Base-by-base conservation (phyloP, 2,888 invertebrate genomes). In the Cyaniris semiargus region DNA sequence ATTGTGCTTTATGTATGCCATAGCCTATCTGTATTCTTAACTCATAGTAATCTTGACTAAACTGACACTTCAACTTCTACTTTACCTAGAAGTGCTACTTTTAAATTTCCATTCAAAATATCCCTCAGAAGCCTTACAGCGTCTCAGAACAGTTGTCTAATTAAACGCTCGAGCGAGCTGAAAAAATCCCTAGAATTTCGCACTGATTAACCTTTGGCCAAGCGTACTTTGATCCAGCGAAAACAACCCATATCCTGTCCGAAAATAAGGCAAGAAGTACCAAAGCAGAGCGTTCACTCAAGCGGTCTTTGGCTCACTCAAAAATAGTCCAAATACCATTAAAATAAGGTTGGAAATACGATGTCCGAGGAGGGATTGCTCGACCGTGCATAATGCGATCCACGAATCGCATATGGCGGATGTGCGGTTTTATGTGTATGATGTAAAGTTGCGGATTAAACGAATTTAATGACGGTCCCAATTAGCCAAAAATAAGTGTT, bases 401-500 rank as follows among this genome's bases (percentile, higher is more conserved):
- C 76, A 60, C 71, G 70, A 78, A 75, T 82, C 81, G 80, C 83
- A 90, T 87, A 87, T 89, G 90, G 89, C 86, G 85, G 85, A 85
- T 84, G 82, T 79, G 78, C 60, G 78, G 85, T 87, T 87, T 90
- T 90, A n/a, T n/a, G 83, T 86, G 77, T 76, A 56, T 79, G 77
- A 58, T 60, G 75, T 76, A 70, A 74, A 76, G 56, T 38, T 76
- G 70, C 53, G 48, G 70, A 76, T 76, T 76, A 70, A 66, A 66
- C 27, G 18, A 1, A 66, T 66, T 66, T 66, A 66, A 66, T 66
- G 66, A 66, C 15, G 66, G 27, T 66, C 66, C 66, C 31, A 66
- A 76, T 58, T 66, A 18, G 21, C 38, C 38, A 34, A 76, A 53
- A 60, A 21, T 56, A 21, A 76, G 38, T 60, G 38, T 34, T 60